Percentiles rank a stretch among this genome's conserved stretches.
Conservation (phyloP, 1,140 invertebrate species). For the Aethina tumida region DNA sequence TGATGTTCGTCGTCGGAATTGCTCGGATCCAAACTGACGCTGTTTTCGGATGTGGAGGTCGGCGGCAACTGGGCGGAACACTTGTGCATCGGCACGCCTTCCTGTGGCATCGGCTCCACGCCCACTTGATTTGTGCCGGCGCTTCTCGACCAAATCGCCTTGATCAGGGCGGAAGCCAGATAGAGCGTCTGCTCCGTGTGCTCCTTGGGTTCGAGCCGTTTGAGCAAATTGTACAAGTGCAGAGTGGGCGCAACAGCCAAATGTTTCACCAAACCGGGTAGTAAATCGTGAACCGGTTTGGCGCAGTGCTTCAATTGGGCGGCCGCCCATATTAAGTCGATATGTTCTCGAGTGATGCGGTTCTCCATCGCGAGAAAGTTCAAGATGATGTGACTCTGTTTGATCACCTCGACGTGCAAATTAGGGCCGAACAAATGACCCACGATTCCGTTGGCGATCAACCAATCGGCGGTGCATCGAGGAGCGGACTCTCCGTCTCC, state of each 20-base stretch:
- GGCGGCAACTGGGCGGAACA: conserved; percentile 42
- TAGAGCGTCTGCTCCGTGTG: conserved; percentile 90
- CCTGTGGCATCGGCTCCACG: too few species aligned
- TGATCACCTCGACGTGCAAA: conserved; percentile 90
- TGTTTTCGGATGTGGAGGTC: conserved; percentile 44
- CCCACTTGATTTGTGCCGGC: conserved; percentile 30
- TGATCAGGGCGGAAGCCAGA: conserved; percentile 78
- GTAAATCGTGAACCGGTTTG: conserved; percentile 82
- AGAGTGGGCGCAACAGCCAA: conserved; percentile 76
- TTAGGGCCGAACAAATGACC: conserved; percentile 93
- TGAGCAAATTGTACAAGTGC: conserved; percentile 76
- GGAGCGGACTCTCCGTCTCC: conserved; percentile 80
- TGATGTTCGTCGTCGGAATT: conserved; percentile 65
- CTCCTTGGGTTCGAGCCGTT: conserved; percentile 75
- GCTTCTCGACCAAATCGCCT: conserved; percentile 78
- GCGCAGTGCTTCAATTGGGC: conserved; percentile 90
- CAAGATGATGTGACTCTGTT: conserved; percentile 86
- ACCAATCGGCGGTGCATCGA: conserved; percentile 75
- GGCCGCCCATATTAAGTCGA: conserved; percentile 88
- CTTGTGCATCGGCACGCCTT: conserved; percentile 40
- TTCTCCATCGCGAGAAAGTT: conserved; percentile 88
- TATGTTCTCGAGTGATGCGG: conserved; percentile 80
- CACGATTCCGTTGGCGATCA: conserved; percentile 84
- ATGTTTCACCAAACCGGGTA: conserved; percentile 83
- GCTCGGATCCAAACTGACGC: conserved; percentile 65